Base-by-base conservation (phyloP, 1,140 invertebrate genomes). In the Leguminivora glycinivorella region DNA sequence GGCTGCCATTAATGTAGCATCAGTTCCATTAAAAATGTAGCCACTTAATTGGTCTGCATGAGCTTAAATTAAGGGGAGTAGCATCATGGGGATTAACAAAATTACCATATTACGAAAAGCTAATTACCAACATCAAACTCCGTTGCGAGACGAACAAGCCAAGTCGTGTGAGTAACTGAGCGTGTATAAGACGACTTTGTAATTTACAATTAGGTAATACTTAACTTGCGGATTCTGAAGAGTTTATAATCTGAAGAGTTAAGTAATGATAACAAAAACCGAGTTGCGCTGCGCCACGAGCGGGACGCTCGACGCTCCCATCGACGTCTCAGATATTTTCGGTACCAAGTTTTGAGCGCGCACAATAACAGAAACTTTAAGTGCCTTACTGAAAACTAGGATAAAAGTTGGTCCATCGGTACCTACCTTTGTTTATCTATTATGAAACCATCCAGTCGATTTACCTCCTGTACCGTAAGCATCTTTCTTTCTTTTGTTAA, bases 71-170 rank as follows among this genome's bases (percentile, higher is more conserved):
- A 70, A 71, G 67, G 56, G 52, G 72, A 76, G 71, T 71, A 71
- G 69, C 75, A 34, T 70, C 71, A 60, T 60, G 68, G 43, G 70
- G 68, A 78, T 85, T 80, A 87, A 80, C 76, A 70, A 72, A 81
- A 83, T 85, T 84, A 82, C 77, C 70, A 68, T 79, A 82, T 77
- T 79, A 80, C 74, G 75, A 70, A 78, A 86, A 86, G 76, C 78
- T 86, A 86, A 86, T 86, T 88, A 84, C 75, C 38, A 78, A 81
- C 79, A 82, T 85, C 76, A 84, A 85, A 88, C 82, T 83, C 67
- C 43, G 43, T 77, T 71, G 74, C 75, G 78, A 81, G 72, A 83
- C 77, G 72, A 79, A 75, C 79, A 77, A 73, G 67, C 47, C 71
- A 71, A 58, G 67, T 52, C 74, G 63, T 71, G 70, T 60, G 76